Base-by-base conservation (phyloP, 2,888 invertebrate species). In the Phragmatobia fuliginosa region DNA sequence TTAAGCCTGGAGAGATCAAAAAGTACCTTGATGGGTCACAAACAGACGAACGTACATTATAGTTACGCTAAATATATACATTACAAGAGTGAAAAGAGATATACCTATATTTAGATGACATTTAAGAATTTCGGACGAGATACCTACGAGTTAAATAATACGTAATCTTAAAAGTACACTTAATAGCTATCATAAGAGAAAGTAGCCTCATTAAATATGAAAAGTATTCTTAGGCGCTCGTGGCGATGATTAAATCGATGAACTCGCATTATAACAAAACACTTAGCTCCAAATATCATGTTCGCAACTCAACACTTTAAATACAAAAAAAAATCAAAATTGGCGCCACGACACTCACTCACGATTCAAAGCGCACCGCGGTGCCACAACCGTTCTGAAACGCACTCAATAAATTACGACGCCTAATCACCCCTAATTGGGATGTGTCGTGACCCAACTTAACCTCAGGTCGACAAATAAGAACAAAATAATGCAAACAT, bases 401-500 rank as follows among this genome's bases (percentile, higher is more conserved):
- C 90, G 89, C 94, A 93, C 94, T 90, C 92, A 92, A 94, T 95
- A 94, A 94, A 94, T 95, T 94, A 93, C 88, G 87, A 84, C 81
- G 85, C 88, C 94, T 94, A 94, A 95, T 95, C 94, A 93, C 92
- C 90, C 89, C 89, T 95, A 94, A 95, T 94, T 95, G 94, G 94
- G 90, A 89, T 87, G 91, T 91, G 92, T 92, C 93, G 93, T 94
- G 94, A 95, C 94, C 94, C 94, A 90, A 84, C 92, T 92, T 94
- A 94, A 94, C 94, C 94, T 92, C 85, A 88, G 91, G 90, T 91
- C 92, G 83, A 83, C 81, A 85, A 90, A 92, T 87, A 92, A 91
- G 87, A 91, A 92, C 89, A 92, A 93, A 93, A 91, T 91, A 93
- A 92, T 92, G 89, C 92, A 91, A 92, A 94, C 91, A 94, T 94